Base-by-base conservation (phyloP, 2,888 invertebrate species). In the Heliothis peltigera region DNA sequence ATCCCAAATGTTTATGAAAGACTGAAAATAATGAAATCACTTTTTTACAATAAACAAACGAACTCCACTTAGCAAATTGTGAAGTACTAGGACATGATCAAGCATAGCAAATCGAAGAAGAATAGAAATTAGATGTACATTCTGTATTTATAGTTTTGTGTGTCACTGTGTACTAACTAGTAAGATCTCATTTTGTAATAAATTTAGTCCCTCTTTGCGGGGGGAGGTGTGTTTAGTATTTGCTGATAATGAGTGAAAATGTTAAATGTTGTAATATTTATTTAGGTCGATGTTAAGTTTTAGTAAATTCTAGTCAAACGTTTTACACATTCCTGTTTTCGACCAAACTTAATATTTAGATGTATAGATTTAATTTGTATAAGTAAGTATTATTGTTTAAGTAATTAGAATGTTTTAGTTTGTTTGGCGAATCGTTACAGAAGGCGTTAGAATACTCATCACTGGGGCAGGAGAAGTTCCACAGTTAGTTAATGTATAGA, bases 271-370 rank as follows among this genome's bases (percentile, higher is more conserved):
- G 87, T 92, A 90, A 88, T 93, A 92, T 93, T 92, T 94, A 92
- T 93, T 91, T 87, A 83, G 92, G 91, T 92, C 89, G 91, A 90
- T 90, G 95, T 94, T 95, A 94, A 91, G 95, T 94, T 94, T 91
- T 94, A 92, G 91, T 91, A 95, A 94, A 95, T 94, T 95, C 95
- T 95, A 95, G 95, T 94, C 95, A 95, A 87, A 89, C 92, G 94
- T 95, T 94, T 92, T 92, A 92, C 87, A 93, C 95, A 94, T 94
- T 95, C 95, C 95, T 94, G 94, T 94, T 94, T 91, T 91, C 92
- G 94, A 94, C 93, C 94, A 94, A 94, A 94, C 93, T 87, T 90
- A 85, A 86, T 87, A 83, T 88, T 83, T 85, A 89, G 85, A 84
- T 86, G 84, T 87, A 86, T 87, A 83, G 57, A 60, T 60, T 75